Evolutionary conservation across 2,797 vertebrate genomes (phyloP), one percentile per base, ranked within the genome.

Genomic region (Chaunax sp.): DNA sequence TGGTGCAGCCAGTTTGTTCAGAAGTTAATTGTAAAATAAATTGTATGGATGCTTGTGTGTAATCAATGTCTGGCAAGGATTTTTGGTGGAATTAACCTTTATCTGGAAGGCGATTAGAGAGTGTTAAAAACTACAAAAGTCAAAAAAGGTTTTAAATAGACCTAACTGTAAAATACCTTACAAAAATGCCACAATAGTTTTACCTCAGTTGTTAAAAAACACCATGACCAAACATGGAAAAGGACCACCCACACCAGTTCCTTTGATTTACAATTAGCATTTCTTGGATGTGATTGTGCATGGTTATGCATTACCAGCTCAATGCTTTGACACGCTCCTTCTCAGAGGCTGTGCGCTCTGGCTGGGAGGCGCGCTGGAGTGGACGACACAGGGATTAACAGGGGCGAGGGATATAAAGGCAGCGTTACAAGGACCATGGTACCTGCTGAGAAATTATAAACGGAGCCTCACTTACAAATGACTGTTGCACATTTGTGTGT

Each of bases 321-420:
- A 64, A 85, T 86, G 84, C 92, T 92, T 83, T 88, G 88, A 89
- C 93, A 93, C 92, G 80, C 85, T 92, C 83, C 65, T 66, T 70
- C 80, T 82, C 64, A 69, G 75, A 72, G 70, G 78, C 87, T 38
- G 84, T 68, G 78, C 26, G 63, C 75, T 82, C 72, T 41, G 85
- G 65, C 84, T 80, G 64, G 64, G 79, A 90, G 71, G 71, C 81
- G 59, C 79, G 58, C 86, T 94, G 84, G 89, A 94, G 94, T 94
- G 93, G 91, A 83, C 56, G 88, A 87, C 89, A 86, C 82, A 74
- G 91, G 90, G 93, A 94, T 94, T 94, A 94, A 77, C 75, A 16
- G 68, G 55, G 86, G 78, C 58, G 74, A 51, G 66, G 54, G 66
- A 78, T 69, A 45, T n/a, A 67, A 79, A 82, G 52, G 77, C 75